These are phyloP conservation scores for Parus major DNA, from an alignment of 2,113 vertebrate species.

Conservation along the genomic window DNA sequence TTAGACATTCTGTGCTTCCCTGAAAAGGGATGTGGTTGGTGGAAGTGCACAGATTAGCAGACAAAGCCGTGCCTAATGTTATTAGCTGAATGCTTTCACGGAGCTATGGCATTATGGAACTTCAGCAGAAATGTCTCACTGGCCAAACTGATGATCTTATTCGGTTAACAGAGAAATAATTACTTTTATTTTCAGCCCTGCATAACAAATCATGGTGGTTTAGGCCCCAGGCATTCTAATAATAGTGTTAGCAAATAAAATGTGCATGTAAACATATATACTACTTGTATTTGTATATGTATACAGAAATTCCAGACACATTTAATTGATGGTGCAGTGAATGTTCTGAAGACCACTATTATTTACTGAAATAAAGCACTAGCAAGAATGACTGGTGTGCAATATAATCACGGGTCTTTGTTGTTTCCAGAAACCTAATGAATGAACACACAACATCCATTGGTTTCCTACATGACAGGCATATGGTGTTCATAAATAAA, in stretches of 20 bases:
- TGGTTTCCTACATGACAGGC: slow-evolving; percentile 74
- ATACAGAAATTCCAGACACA: background rate
- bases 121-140: slow-evolving; percentile 30
- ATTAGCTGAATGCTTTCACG: background rate
- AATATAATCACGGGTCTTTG: slow-evolving; percentile 66
- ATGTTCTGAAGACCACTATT: slow-evolving; percentile 20
- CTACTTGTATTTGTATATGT: background rate
- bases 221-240: background rate
- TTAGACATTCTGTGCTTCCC: background rate
- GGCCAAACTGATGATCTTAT: background rate
- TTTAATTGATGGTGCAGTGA: background rate
- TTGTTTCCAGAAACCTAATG: slow-evolving; percentile 59
- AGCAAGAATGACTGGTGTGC: slow-evolving; percentile 38
- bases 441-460: slow-evolving; percentile 67
- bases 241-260: background rate
- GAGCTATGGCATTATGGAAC: background rate
- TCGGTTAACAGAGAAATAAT: background rate
- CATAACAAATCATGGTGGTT: background rate
- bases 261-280: background rate
- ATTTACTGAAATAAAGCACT: slow-evolving; percentile 27
- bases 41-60: slow-evolving; percentile 11
- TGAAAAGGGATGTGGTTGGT: background rate
- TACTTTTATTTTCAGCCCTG: background rate
- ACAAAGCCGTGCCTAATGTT: background rate
- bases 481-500: slow-evolving; percentile 85